Base-by-base conservation (phyloP, 2,797 vertebrate species). In the Chaenodraco wilsoni region DNA sequence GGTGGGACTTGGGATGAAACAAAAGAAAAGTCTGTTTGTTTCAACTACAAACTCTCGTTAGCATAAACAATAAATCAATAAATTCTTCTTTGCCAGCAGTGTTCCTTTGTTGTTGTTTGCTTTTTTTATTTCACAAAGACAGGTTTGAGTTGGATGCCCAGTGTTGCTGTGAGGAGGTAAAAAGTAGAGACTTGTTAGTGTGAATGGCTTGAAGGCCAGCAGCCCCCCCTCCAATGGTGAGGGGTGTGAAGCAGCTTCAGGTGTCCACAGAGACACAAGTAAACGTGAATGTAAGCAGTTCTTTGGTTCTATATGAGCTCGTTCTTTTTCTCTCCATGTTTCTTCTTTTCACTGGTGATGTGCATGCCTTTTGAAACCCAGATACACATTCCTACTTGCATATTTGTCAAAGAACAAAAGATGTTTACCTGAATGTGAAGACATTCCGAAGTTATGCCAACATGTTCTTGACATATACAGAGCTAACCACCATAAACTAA, bases 1-100 rank as follows among this genome's bases (percentile, higher is more conserved):
- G 89, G 89, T 52, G 84, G 86, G 78, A 87, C 81, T 91, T 91
- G 82, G 87, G 81, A 83, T 76, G 85, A 84, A 90, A 90, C 84
- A 87, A 90, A 91, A 87, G 84, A 79, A 86, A 87, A 79, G 70
- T 49, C 51, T 85, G 82, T 86, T 92, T 88, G 79, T 91, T 89
- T 87, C 56, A 69, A 80, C 78, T 84, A 66, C 79, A 82, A 78
- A 89, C 67, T 84, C 66, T 77, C 59, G 76, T 91, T 88, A 84
- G 83, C 78, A 89, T 86, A 69, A 74, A 80, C 61, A 88, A 75
- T 65, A 76, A 87, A 90, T 89, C 89, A 87, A 90, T 91, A 85
- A 2, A 13, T 54, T 58, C 21, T 59, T 45, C 63, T 74, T 69
- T 84, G 86, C 84, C 86, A 85, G 84, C 72, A 77, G 62, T 67